Conservation (phyloP, 1,140 invertebrate species). For the Batillaria attramentaria region DNA sequence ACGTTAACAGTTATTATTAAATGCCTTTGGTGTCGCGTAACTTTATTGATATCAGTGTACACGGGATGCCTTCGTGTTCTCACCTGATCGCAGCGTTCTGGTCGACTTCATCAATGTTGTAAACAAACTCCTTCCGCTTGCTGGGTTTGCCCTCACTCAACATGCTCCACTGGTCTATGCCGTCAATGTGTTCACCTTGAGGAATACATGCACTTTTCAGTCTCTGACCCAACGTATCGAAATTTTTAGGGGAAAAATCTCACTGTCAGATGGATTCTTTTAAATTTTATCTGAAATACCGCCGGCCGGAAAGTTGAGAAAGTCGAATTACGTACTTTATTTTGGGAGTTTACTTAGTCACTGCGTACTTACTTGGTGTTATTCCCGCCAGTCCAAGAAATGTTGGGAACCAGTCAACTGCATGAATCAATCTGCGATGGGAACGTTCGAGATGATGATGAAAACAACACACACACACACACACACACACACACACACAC, state of each 20-base stretch:
- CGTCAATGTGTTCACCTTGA: slow-evolving; percentile 37
- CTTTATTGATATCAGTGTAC: no score
- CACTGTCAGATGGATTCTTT: no score
- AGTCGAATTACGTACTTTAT: no score
- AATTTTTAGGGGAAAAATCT: neutral
- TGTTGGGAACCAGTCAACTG: slow-evolving; percentile 65
- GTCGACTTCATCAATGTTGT: slow-evolving; percentile 49
- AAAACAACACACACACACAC: neutral
- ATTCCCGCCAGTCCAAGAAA: slow-evolving; percentile 55
- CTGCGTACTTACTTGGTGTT: slow-evolving; percentile 46
- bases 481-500: neutral
- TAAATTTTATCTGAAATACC: no score
- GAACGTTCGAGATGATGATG: no score
- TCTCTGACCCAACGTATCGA: no score
- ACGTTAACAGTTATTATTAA: no score
- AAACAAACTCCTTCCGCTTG: slow-evolving; percentile 46
- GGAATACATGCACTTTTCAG: no score
- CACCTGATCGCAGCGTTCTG: slow-evolving; percentile 60
- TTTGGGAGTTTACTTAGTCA: no score
- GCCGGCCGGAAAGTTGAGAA: no score
- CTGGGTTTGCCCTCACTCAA: slow-evolving; percentile 31
- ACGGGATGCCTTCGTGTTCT: neutral
- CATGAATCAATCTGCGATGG: slow-evolving; percentile 66
- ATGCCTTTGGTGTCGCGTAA: no score
- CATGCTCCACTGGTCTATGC: slow-evolving; percentile 38